These are phyloP conservation scores for Porites evermanni DNA, from an alignment of 92 coral and sea anemone species.

Conservation along the genomic window DNA sequence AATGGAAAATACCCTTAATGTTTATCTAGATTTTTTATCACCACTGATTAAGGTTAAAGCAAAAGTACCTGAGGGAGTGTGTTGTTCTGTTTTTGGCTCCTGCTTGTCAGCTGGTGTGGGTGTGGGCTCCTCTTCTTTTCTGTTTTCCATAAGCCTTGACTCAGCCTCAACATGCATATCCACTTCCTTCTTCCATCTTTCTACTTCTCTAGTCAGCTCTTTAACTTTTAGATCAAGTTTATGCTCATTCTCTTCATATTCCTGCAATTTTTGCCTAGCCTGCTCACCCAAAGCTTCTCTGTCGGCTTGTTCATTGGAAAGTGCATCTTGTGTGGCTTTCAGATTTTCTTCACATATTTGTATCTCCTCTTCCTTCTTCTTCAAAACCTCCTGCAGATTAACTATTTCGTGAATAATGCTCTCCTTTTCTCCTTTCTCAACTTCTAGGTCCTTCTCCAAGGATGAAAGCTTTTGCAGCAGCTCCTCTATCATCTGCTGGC, in stretches of 20 bases:
- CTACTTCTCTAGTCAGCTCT: constrained; percentile 71
- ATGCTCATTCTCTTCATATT: constrained; percentile 34
- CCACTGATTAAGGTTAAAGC: background rate
- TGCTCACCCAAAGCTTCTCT: constrained; percentile 79
- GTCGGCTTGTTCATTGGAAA: constrained; percentile 61
- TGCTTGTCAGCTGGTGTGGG: constrained; percentile 33
- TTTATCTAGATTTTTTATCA: too few relatives aligned
- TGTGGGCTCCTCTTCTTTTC: constrained; percentile 34
- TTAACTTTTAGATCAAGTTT: constrained; percentile 47
- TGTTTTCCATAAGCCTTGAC: constrained; percentile 59
- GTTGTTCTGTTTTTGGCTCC: constrained; percentile 14
- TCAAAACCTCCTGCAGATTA: constrained; percentile 78
- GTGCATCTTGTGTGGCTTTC: constrained; percentile 42
- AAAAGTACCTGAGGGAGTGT: constrained; percentile 15
- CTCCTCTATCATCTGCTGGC: constrained; percentile 23
- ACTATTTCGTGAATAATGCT: constrained; percentile 78
- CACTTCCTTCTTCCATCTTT: constrained; percentile 83
- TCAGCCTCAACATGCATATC: constrained; percentile 85
- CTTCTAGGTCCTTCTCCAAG: constrained; percentile 23
- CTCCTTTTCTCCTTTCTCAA: constrained; percentile 73
- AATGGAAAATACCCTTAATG: too few relatives aligned
- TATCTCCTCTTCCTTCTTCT: constrained; percentile 52
- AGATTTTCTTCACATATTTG: constrained; percentile 29
- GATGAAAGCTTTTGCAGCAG: constrained; percentile 27
- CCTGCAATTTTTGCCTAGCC: constrained; percentile 72